Percentiles rank a stretch among this genome's conserved stretches.
Conservation (phyloP, 2,113 vertebrate genomes). For the Cyanoderma ruficeps region DNA sequence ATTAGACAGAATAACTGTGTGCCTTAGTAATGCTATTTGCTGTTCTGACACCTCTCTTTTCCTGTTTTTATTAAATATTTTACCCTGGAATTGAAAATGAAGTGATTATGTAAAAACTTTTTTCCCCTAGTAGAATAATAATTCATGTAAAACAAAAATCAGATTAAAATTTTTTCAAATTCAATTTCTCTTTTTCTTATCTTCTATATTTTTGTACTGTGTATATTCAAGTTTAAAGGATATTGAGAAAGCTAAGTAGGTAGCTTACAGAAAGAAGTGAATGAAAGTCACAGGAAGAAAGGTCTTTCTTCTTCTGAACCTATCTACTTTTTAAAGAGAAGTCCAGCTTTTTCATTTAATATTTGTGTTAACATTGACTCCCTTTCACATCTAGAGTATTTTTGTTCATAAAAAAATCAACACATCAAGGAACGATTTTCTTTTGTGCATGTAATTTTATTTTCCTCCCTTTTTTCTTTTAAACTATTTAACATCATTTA, state of each 20-base stretch:
- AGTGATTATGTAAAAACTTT: background rate
- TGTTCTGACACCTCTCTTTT: background rate
- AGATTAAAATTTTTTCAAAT: accelerated
- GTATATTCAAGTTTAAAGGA: background rate
- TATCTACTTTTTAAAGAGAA: background rate
- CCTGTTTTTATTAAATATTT: background rate
- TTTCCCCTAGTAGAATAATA: background rate
- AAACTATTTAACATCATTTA: background rate
- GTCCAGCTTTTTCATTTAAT: background rate
- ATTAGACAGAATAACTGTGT: background rate
- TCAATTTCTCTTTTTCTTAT: background rate
- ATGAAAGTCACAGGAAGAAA: background rate
- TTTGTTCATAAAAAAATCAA: background rate
- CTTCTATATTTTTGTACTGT: background rate
- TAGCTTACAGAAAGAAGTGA: background rate
- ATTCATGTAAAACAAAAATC: background rate
- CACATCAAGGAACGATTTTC: background rate
- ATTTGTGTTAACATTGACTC: background rate
- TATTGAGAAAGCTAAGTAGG: background rate
- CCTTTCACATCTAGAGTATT: background rate
- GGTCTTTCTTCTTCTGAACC: background rate
- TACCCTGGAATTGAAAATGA: background rate
- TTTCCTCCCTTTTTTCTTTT: background rate
- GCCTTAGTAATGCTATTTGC: background rate
- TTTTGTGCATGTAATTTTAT: background rate